A percentile compares a stretch with the other conserved stretches of the same genome.
phyloP scores from a whole-genome alignment of 1,140 invertebrate genomes.

The Helicoverpa armigera region DNA sequence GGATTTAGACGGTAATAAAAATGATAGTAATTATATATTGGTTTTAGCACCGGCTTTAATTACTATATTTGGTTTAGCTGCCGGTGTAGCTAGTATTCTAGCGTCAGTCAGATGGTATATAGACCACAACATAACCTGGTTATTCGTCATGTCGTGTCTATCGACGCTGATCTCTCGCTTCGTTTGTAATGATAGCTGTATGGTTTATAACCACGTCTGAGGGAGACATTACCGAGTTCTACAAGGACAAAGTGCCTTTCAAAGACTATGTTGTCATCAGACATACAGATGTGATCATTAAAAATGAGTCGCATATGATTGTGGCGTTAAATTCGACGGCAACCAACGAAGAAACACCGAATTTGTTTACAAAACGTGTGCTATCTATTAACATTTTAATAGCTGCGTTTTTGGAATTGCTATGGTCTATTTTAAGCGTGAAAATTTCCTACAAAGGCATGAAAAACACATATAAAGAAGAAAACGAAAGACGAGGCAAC shows the following conservation, averaged over 20 bases:
- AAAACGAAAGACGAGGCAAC: conserved; percentile 78
- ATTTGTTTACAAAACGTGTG: conserved; percentile 79
- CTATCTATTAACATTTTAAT: conserved; percentile 88
- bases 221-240: conserved; percentile 73
- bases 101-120: conserved; percentile 90
- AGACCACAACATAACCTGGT: conserved; percentile 88
- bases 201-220: conserved; percentile 76
- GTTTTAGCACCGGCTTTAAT: conserved; percentile 83
- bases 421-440: conserved; percentile 88
- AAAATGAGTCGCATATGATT: conserved; percentile 77
- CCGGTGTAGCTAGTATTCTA: conserved; percentile 87
- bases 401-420: conserved; percentile 86
- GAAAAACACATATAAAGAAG: conserved; percentile 87
- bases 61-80: conserved; percentile 84
- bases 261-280: conserved; percentile 76
- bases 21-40: conserved; percentile 65
- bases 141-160: conserved; percentile 86
- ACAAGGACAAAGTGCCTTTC: conserved; percentile 79
- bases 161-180: conserved; percentile 81
- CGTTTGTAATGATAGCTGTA: conserved; percentile 74
- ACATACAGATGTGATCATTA: conserved; percentile 72
- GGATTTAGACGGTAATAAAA: conserved; percentile 58
- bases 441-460: conserved; percentile 88
- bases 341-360: conserved; percentile 63
- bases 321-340: conserved; percentile 65